A percentile compares a stretch with the other conserved stretches of the same genome.
Conservation (phyloP, 2,797 vertebrate genomes). For the Melanotaenia pygmaea region DNA sequence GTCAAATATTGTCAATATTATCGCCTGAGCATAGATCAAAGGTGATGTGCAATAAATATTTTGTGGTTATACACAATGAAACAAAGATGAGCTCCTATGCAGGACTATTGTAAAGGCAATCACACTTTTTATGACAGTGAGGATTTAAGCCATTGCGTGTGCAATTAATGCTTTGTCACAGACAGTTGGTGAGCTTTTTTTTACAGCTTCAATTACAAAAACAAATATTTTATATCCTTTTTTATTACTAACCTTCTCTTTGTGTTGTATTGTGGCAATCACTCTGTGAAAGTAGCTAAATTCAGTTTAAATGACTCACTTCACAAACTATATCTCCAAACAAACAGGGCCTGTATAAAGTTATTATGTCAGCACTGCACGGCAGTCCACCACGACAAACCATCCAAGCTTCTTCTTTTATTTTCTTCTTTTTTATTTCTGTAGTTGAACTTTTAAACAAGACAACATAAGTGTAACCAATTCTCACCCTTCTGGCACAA, state of each 20-base stretch:
- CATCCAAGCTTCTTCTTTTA: too few relatives aligned
- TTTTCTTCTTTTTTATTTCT: too few relatives aligned
- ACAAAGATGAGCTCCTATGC: background rate
- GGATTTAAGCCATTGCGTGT: background rate
- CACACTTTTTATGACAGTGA: background rate
- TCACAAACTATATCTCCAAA: too few relatives aligned
- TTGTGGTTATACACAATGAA: background rate
- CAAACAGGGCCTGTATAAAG: too few relatives aligned
- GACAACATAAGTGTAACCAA: too few relatives aligned
- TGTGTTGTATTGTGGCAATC: background rate
- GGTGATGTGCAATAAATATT: background rate
- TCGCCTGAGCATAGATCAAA: constrained; percentile 1
- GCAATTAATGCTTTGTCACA: background rate
- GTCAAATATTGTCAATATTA: constrained; percentile 9
- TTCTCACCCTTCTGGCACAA: too few relatives aligned
- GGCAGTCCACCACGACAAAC: too few relatives aligned
- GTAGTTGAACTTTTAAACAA: too few relatives aligned
- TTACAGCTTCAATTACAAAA: background rate
- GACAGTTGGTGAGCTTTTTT: background rate
- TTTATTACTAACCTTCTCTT: background rate
- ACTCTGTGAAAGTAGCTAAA: too few relatives aligned
- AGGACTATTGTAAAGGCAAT: background rate
- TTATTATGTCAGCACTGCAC: too few relatives aligned
- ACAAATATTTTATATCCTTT: background rate
- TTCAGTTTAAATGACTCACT: too few relatives aligned